These are phyloP conservation scores for Griposia aprilina DNA, from an alignment of 2,888 invertebrate genomes.

Conservation along the genomic window DNA sequence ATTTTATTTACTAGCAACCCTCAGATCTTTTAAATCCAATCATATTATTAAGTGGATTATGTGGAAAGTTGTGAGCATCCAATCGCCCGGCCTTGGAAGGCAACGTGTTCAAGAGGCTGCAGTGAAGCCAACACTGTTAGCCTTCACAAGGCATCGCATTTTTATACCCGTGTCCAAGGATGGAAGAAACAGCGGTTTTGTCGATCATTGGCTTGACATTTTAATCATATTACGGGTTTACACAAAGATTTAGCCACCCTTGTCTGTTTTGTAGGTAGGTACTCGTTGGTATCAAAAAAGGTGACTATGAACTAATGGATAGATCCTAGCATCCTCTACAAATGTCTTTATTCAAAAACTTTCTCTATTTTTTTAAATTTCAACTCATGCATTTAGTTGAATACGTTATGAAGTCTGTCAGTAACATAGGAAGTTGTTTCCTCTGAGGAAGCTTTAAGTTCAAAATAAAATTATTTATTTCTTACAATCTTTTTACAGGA, in stretches of 20 bases:
- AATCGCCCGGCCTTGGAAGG: constrained; percentile 61
- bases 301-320: not conserved
- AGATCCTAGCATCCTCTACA: not conserved
- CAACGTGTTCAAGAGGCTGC: constrained; percentile 78
- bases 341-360: not conserved
- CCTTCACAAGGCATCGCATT: constrained; percentile 54
- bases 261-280: not conserved
- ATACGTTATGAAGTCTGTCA: not conserved
- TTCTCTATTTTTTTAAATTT: too few relatives aligned
- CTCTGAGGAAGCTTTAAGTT: not conserved
- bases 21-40: constrained; percentile 20
- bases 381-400: not conserved
- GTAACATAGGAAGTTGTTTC: not conserved
- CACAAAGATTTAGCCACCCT: not conserved
- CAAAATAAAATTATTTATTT: constrained; percentile 1
- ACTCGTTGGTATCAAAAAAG: not conserved
- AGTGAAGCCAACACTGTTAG: constrained; percentile 68
- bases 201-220: not conserved
- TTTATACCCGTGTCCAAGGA: constrained; percentile 45
- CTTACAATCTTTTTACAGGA: constrained; percentile 4
- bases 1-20: not conserved
- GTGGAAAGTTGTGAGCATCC: constrained; percentile 50
- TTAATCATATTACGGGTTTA: not conserved
- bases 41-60: constrained; percentile 41
- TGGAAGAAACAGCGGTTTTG: constrained; percentile 36